Conservation (phyloP, 2,113 vertebrate genomes). For the Platichthys stellatus region DNA sequence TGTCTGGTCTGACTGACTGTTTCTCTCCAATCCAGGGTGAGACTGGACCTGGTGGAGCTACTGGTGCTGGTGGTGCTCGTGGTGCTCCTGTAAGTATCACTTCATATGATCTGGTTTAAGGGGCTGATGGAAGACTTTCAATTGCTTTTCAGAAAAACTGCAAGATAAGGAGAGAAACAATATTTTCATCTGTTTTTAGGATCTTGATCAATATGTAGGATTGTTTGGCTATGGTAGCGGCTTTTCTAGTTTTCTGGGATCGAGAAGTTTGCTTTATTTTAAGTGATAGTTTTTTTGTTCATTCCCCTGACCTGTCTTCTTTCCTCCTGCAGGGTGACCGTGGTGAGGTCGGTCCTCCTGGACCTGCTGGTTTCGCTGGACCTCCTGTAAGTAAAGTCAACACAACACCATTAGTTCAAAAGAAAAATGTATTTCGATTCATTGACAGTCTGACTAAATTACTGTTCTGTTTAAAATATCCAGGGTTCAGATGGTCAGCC, state of each 20-base stretch:
- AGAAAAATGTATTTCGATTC: not conserved
- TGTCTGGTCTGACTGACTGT: conserved; percentile 16
- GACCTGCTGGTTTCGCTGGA: conserved; percentile 97
- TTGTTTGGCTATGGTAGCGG: too few relatives aligned
- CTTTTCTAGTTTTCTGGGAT: too few relatives aligned
- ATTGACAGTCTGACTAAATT: not conserved
- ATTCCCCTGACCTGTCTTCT: conserved; percentile 24
- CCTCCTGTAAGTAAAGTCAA: conserved; percentile 90
- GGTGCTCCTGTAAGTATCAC: conserved; percentile 91
- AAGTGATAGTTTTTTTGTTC: too few relatives aligned
- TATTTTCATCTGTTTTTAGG: too few relatives aligned
- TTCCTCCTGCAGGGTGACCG: conserved; percentile 88
- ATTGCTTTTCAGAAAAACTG: too few relatives aligned
- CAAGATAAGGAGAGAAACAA: too few relatives aligned
- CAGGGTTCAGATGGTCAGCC: conserved; percentile 95
- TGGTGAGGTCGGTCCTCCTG: conserved; percentile 92
- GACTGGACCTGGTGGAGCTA: conserved; percentile 86
- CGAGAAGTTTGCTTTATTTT: too few relatives aligned
- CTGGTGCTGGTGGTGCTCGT: conserved; percentile 87
- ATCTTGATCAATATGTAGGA: too few relatives aligned
- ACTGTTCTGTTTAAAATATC: conserved; percentile 11
- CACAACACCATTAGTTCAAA: not conserved
- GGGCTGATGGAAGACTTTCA: too few relatives aligned
- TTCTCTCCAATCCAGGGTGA: conserved; percentile 85
- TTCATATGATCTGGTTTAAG: not conserved